phyloP scores from a whole-genome alignment of 1,140 invertebrate species.

The Polyergus mexicanus region DNA sequence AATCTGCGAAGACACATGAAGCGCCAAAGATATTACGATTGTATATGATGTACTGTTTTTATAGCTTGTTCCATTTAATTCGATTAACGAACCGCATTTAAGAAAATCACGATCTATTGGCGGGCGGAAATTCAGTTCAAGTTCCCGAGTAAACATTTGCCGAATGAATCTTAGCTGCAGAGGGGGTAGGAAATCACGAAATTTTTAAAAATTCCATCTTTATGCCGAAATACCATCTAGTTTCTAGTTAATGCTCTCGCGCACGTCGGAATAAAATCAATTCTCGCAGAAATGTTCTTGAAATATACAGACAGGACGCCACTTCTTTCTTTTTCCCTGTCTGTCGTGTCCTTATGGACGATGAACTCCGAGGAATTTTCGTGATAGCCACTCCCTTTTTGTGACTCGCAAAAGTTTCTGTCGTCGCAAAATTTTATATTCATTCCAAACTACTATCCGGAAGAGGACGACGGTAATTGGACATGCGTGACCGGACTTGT shows the following conservation, averaged over 20 bases:
- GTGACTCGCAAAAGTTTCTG: conserved; percentile 31
- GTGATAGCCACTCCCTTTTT: conserved; percentile 37
- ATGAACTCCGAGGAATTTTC: conserved; percentile 40
- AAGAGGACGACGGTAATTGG: conserved; percentile 58
- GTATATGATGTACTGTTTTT: no score
- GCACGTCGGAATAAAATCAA: conserved; percentile 62
- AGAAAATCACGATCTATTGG: conserved; percentile 18
- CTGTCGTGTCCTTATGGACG: background rate
- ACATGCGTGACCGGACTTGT: conserved; percentile 50
- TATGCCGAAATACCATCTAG: conserved; percentile 68
- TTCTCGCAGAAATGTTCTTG: conserved; percentile 59
- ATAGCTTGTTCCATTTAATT: background rate
- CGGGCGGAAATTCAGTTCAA: background rate
- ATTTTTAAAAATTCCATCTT: conserved; percentile 52
- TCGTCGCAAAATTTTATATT: conserved; percentile 20
- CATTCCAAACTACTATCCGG: background rate
- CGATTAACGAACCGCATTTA: background rate
- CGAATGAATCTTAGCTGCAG: conserved; percentile 16
- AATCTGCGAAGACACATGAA: conserved; percentile 27
- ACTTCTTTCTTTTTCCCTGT: background rate
- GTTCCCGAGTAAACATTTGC: conserved; percentile 18
- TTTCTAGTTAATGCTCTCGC: conserved; percentile 60
- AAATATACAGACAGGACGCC: conserved; percentile 47
- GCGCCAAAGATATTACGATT: conserved; percentile 3
- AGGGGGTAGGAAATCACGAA: background rate